phyloP scores from a whole-genome alignment of 1,140 invertebrate species.

The Drosophila bocki region DNA sequence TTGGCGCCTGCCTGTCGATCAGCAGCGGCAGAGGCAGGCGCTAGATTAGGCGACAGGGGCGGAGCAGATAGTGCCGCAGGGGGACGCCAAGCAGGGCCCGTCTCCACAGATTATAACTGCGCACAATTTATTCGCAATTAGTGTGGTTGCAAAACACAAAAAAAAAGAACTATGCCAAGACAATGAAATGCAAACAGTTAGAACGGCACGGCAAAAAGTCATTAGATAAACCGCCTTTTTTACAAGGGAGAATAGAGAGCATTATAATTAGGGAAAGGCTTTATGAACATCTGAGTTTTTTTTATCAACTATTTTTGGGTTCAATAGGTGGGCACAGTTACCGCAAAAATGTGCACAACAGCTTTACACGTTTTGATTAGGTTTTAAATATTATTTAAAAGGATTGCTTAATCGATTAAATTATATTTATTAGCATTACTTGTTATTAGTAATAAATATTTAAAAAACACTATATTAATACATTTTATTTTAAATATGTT shows the following conservation, averaged over 20 bases:
- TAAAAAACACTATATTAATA: neutral
- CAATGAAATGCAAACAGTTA: conserved; percentile 60
- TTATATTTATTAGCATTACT: no score
- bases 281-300: conserved; percentile 9
- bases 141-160: conserved; percentile 49
- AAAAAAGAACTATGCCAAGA: conserved; percentile 41
- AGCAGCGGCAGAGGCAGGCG: conserved; percentile 6
- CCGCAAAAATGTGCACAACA: neutral
- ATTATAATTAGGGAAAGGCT: conserved; percentile 30
- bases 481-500: neutral
- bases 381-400: neutral
- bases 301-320: conserved; percentile 4
- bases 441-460: no score
- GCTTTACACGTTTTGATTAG: neutral
- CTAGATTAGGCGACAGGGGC: conserved; percentile 41
- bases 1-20: conserved; percentile 50
- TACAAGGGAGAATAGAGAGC: conserved; percentile 7
- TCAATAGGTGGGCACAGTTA: conserved; percentile 2
- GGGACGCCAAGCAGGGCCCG: conserved; percentile 15
- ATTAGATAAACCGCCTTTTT: conserved; percentile 45
- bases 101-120: conserved; percentile 46
- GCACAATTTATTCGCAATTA: conserved; percentile 62
- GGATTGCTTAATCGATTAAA: no score
- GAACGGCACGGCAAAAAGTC: conserved; percentile 46
- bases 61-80: conserved; percentile 11